Conservation (phyloP, 2,113 vertebrate species). For the Brachionichthys hirsutus region DNA sequence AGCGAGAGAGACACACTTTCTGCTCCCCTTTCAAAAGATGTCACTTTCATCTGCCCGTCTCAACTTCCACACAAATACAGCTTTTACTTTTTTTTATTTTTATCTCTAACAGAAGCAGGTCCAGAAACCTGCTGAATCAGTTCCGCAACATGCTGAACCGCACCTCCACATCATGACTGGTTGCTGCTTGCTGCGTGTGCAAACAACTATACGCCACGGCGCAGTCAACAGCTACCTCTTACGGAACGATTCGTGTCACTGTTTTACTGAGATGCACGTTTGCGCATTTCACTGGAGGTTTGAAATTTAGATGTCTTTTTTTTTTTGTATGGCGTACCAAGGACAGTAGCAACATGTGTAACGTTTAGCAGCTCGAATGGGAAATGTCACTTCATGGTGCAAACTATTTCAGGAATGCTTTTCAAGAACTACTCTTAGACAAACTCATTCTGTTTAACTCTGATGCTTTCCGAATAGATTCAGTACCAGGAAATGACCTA, state of each 20-base stretch:
- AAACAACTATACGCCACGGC: slow-evolving; percentile 16
- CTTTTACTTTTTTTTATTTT: slow-evolving; percentile 8
- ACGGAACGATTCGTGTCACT: slow-evolving; percentile 3
- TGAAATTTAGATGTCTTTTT: slow-evolving; percentile 2
- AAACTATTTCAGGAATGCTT: slow-evolving; percentile 3
- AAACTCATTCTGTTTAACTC: neutral
- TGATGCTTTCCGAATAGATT: too few relatives aligned
- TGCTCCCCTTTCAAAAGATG: slow-evolving; percentile 31
- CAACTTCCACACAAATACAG: slow-evolving; percentile 23
- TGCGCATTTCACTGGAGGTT: neutral
- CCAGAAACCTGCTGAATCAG: slow-evolving; percentile 46
- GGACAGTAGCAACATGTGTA: neutral
- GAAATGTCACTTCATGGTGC: too few relatives aligned
- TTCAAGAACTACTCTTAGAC: neutral
- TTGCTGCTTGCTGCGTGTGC: slow-evolving; percentile 40
- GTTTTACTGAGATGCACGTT: neutral
- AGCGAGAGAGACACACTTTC: slow-evolving; percentile 45
- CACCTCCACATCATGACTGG: slow-evolving; percentile 34
- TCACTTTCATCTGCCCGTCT: slow-evolving; percentile 41
- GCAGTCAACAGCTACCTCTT: slow-evolving; percentile 20
- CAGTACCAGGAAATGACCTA: too few relatives aligned
- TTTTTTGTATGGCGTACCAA: neutral
- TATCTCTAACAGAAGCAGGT: slow-evolving; percentile 24
- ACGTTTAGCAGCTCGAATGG: too few relatives aligned
- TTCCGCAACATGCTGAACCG: slow-evolving; percentile 17